phyloP scores from a whole-genome alignment of 2,888 invertebrate species.

The Cheilosia urbana region DNA sequence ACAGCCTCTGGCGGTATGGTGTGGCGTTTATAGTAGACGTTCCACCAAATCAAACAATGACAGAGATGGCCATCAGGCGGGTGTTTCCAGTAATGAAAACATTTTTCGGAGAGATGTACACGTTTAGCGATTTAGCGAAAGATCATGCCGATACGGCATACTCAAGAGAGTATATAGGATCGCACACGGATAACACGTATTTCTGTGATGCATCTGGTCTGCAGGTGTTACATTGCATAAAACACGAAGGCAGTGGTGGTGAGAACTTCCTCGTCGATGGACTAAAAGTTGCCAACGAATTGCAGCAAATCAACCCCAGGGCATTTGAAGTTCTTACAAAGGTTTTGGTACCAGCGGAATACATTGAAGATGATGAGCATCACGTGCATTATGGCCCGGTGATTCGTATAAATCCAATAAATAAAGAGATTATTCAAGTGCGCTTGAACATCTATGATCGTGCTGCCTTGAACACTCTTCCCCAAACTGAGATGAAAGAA shows the following conservation, averaged over 20 bases:
- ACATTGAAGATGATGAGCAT: constrained; percentile 87
- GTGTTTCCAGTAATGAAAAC: constrained; percentile 88
- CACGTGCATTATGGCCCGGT: constrained; percentile 86
- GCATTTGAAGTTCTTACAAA: constrained; percentile 86
- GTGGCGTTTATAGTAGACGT: constrained; percentile 83
- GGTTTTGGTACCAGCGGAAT: constrained; percentile 87
- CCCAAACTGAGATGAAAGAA: constrained; percentile 84
- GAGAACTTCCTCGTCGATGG: constrained; percentile 91
- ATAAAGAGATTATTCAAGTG: constrained; percentile 86
- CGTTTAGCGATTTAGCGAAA: constrained; percentile 85
- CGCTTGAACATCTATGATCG: constrained; percentile 91
- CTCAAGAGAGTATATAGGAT: constrained; percentile 87
- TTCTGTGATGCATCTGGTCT: constrained; percentile 89
- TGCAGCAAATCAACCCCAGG: constrained; percentile 85
- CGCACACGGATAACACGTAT: constrained; percentile 92
- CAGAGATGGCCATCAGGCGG: constrained; percentile 84
- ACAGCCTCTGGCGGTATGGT: constrained; percentile 82
- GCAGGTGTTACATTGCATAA: constrained; percentile 87
- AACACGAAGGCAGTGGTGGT: constrained; percentile 87
- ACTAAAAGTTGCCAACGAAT: constrained; percentile 86
- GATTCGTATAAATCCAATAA: constrained; percentile 85
- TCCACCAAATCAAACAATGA: constrained; percentile 81
- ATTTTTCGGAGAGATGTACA: constrained; percentile 90
- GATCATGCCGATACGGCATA: constrained; percentile 90
- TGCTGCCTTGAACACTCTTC: constrained; percentile 86